phyloP scores from a whole-genome alignment of 2,113 vertebrate genomes.

The Indri indri region DNA sequence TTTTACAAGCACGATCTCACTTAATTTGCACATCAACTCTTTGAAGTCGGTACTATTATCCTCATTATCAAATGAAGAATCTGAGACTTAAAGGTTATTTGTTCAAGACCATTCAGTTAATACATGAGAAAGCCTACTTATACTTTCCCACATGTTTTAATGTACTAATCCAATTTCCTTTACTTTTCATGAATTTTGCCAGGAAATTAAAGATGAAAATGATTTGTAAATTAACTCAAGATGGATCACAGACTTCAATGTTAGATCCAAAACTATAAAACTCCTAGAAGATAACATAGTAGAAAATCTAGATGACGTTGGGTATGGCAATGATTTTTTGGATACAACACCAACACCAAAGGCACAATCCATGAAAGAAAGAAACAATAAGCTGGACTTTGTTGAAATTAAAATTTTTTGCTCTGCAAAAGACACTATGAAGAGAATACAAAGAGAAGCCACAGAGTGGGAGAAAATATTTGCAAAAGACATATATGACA shows the following conservation, averaged over 20 bases:
- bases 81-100: neutral
- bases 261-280: neutral
- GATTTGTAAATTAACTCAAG: neutral
- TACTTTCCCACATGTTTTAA: constrained; percentile 25
- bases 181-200: constrained; percentile 9
- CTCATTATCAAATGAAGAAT: neutral
- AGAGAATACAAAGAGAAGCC: neutral
- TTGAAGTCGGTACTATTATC: neutral
- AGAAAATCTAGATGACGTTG: neutral
- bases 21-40: neutral
- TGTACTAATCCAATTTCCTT: neutral
- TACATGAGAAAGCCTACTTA: neutral
- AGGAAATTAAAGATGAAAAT: constrained; percentile 32
- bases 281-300: neutral
- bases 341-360: neutral
- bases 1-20: neutral
- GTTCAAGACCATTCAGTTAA: neutral
- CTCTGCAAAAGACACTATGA: neutral
- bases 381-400: neutral
- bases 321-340: neutral
- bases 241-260: neutral
- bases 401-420: neutral
- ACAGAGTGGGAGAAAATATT: neutral
- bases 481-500: neutral
- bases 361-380: neutral